Evolutionary conservation across 2,113 vertebrate genomes (phyloP), one percentile per base, ranked within the genome.

Genomic region (Picathartes gymnocephalus): DNA sequence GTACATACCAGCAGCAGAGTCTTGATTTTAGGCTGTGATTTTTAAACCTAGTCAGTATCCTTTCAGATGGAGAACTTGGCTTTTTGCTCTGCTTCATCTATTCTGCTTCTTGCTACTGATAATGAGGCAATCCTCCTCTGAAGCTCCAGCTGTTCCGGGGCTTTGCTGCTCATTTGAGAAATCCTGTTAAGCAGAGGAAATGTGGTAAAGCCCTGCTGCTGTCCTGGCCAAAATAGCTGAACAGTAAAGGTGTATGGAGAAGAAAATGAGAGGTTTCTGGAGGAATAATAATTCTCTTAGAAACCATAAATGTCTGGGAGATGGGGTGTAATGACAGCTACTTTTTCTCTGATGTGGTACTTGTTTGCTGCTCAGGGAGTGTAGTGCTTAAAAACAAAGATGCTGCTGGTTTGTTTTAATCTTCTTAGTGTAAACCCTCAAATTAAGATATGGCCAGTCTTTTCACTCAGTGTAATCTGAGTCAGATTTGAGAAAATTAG

Each of bases 371-470:
- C 68, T 58, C 33, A 58, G 24, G 39, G 39, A 66, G 21, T 88
- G 18, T 37, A 50, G 48, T 86, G 53, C 69, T 76, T 76, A 33
- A 64, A 92, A 79, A 28, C 51, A 81, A 68, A 37, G 40, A 56
- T 79, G 61, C 42, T 86, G 21, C 71, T 94, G 50, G 58, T 54
- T 95, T 82, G 23, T 77, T 95, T 82, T 86, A 92, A 82, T 90
- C 39, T 83, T 81, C 37, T 80, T 94, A 81, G 3, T 86, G 39
- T 86, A 85, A 94, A 83, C 48, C 76, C 62, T 86, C 44, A 85
- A 91, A 95, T 91, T 92, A 96, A 80, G 74, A 79, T 81, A 61
- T 1, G 30, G 81, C 56, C 56, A 6, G 2, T 80, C 58, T 90
- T 86, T 92, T 77, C 62, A 86, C 25, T 73, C 54, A 81, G 19